Base-by-base conservation (phyloP, 2,113 vertebrate species). In the Murina feae region DNA sequence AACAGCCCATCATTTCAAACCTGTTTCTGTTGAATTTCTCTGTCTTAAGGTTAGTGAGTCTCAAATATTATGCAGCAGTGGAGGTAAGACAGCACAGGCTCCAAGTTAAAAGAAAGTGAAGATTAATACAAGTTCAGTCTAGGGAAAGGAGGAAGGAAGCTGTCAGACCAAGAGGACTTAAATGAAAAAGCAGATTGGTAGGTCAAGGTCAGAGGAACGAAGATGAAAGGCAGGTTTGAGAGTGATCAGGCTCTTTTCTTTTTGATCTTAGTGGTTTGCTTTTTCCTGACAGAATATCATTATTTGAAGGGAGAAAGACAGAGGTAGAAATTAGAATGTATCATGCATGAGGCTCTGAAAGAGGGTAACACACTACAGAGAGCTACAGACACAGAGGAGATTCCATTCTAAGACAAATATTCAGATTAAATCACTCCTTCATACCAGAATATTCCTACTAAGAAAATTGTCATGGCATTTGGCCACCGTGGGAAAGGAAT, bases 161-260 rank as follows among this genome's bases (percentile, higher is more conserved):
- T 90, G 76, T 93, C 11, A 55, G 16, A 89, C 85, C 42, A 74
- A 91, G 47, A 51, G 68, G 18, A 87, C 9, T 51, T 66, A 58
- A 86, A 87, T 51, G 35, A 90, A 53, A 92, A 94, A 90, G 76
- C 10, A 4, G 39, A 44, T 32, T 81, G 66, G 68, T 35, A 81
- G 66, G 76, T 87, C 58, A 90, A 78, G 71, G 88, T 80, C 66
- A 92, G 72, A 94, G 71, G 49, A 93, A 96, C 25, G 93, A 91
- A 91, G 71, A 87, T 32, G 11, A 87, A 60, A 72, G 44, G 60
- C 39, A 90, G 16, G 25, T 81, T 89, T 92, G 84, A 92, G 90
- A 68, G 25, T 63, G 42, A 95, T 21, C 32, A 42, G 58, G 4
- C 25, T 85, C 28, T 94, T 96, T 89, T 82, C 51, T 58, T 89